phyloP scores from a whole-genome alignment of 2,113 vertebrate genomes.

The Pan paniscus region DNA sequence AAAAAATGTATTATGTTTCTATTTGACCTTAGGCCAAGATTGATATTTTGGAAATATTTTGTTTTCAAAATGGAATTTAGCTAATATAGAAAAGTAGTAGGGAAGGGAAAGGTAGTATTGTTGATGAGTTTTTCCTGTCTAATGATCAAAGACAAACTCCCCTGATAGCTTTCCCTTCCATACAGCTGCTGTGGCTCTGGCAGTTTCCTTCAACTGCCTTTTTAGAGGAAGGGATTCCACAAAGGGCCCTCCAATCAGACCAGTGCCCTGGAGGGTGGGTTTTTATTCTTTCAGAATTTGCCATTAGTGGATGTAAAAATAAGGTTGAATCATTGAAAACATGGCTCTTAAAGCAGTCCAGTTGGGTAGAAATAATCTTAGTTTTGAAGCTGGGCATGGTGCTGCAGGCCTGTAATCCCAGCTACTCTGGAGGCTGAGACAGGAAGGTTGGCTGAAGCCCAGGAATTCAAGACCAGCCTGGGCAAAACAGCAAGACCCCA shows the following conservation, averaged over 20 bases:
- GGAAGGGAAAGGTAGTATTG: neutral
- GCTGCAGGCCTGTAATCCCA: neutral
- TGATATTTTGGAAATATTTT: neutral
- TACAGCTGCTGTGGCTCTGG: neutral
- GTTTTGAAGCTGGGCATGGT: neutral
- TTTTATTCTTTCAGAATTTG: neutral
- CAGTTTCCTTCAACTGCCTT: neutral
- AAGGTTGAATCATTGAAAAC: neutral
- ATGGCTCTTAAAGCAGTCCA: neutral
- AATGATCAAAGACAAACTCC: neutral
- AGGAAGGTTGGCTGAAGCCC: neutral
- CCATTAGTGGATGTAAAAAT: neutral
- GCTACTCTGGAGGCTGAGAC: neutral
- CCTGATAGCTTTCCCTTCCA: neutral
- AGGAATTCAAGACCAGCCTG: neutral
- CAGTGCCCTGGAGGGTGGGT: neutral
- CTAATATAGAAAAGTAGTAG: neutral
- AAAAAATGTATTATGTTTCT: neutral
- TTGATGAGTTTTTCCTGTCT: neutral
- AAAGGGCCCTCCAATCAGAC: neutral
- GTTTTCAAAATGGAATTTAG: conserved; percentile 8
- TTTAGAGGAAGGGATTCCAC: neutral
- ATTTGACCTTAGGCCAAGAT: neutral
- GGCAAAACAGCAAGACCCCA: neutral
- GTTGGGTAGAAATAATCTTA: neutral